These are phyloP conservation scores for Bombus pyrosoma DNA, from an alignment of 1,140 invertebrate species.

Conservation along the genomic window DNA sequence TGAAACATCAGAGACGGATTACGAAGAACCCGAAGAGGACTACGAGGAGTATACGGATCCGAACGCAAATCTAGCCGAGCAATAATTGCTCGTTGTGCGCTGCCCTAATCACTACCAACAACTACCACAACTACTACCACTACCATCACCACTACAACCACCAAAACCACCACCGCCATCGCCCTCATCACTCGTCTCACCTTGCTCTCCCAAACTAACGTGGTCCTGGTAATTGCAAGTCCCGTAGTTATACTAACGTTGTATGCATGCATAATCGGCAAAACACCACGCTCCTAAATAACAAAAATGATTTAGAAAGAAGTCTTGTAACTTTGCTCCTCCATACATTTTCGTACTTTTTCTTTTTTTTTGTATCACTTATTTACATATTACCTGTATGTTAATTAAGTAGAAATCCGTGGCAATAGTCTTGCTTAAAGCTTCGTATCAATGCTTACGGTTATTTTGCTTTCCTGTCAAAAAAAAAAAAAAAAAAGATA, in stretches of 20 bases:
- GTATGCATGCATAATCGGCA: constrained; percentile 42
- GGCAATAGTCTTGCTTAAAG: neutral
- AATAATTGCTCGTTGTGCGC: constrained; percentile 77
- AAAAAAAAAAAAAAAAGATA: no score
- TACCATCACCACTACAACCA: constrained; percentile 44
- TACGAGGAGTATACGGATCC: constrained; percentile 79
- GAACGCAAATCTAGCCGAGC: constrained; percentile 79
- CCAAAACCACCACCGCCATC: constrained; percentile 53
- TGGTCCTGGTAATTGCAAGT: constrained; percentile 72
- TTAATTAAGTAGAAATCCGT: neutral
- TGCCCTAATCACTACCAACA: constrained; percentile 74
- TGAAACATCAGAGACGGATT: constrained; percentile 81
- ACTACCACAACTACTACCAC: constrained; percentile 53
- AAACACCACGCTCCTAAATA: neutral
- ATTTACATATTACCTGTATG: neutral
- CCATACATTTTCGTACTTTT: neutral
- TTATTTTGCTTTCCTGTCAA: neutral
- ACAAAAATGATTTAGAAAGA: neutral
- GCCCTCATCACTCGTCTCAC: constrained; percentile 65
- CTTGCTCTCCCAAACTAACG: constrained; percentile 72
- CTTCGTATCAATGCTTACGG: neutral
- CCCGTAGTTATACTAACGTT: constrained; percentile 64
- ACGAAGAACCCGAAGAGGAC: constrained; percentile 79
- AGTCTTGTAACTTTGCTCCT: neutral
- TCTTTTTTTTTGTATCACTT: neutral